Base-by-base conservation (phyloP, 2,113 vertebrate genomes). In the Colius striatus region DNA sequence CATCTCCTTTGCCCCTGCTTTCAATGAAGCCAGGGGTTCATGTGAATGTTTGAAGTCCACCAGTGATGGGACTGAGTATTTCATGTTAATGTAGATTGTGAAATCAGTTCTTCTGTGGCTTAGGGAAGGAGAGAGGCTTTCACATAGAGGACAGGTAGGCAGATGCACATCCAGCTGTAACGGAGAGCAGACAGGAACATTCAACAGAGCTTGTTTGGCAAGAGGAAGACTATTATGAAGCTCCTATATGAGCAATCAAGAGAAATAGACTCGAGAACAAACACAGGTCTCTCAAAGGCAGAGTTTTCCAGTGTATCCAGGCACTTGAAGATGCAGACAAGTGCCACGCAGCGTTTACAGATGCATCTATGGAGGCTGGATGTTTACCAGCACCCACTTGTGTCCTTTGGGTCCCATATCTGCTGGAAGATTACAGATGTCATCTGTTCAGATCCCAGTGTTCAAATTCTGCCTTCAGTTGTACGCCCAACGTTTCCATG, bases 391-490 rank as follows among this genome's bases (percentile, higher is more conserved):
- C 87, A 89, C 92, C 85, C 86, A 67, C 80, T 55, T 70, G 51
- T 71, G 82, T 83, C 66, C 82, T 94, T 89, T 90, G 71, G 73
- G 72, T 48, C 58, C 36, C 60, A 22, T 30, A 41, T 72, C 38
- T 84, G 57, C 50, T 67, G 71, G 79, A 80, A 92, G 38, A 53
- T 74, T 57, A 87, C 70, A 65, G 60, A 85, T 80, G 79, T 54
- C 90, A 90, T 77, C 75, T 71, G 22, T 53, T 84, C 76, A 88
- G 48, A 61, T 88, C 26, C n/a, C 65, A 94, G 94, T 68, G n/a
- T n/a, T n/a, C 95, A 96, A 68, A 84, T 93, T 71, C 78, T 95
- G 17, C 92, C 72, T 92, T 73, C 51, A 53, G 90, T 53, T 7
- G 6, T n/a, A 58, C 7, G 2, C 87, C 77, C 72, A 92, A 71